Evolutionary conservation across 1,140 invertebrate species (phyloP).

Genomic region (Brachionus koreanus): DNA sequence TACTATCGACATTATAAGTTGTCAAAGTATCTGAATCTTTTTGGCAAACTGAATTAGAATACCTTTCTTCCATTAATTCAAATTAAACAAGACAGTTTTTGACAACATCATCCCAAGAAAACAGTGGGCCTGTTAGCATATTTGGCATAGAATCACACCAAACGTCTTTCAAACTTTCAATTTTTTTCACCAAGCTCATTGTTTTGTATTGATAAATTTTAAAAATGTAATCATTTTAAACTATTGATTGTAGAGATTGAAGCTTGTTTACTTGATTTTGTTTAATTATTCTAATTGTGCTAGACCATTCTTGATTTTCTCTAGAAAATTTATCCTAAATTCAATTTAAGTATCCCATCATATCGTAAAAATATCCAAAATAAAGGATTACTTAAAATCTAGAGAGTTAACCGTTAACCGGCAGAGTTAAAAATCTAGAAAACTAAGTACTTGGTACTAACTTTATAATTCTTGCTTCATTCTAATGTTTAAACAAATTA

Average conservation of each 20-base stretch:
- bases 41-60: background rate
- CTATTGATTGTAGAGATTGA: slow-evolving; percentile 53
- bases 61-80: slow-evolving; percentile 30
- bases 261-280: slow-evolving; percentile 49
- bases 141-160: slow-evolving; percentile 52
- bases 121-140: slow-evolving; percentile 50
- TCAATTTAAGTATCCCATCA: no score
- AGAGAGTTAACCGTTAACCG: no score
- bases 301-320: slow-evolving; percentile 51
- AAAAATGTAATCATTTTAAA: slow-evolving; percentile 57
- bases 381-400: no score
- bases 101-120: slow-evolving; percentile 57
- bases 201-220: slow-evolving; percentile 48
- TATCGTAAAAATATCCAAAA: no score
- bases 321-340: no score
- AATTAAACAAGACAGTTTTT: slow-evolving; percentile 52
- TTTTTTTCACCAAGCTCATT: background rate
- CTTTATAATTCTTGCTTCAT: no score
- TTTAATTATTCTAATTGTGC: slow-evolving; percentile 51
- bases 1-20: background rate
- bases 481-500: no score
- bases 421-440: no score
- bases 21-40: background rate
- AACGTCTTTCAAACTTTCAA: slow-evolving; percentile 46
- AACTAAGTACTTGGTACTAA: no score